Conservation (phyloP, 2,113 vertebrate genomes). For the Chunga burmeisteri region DNA sequence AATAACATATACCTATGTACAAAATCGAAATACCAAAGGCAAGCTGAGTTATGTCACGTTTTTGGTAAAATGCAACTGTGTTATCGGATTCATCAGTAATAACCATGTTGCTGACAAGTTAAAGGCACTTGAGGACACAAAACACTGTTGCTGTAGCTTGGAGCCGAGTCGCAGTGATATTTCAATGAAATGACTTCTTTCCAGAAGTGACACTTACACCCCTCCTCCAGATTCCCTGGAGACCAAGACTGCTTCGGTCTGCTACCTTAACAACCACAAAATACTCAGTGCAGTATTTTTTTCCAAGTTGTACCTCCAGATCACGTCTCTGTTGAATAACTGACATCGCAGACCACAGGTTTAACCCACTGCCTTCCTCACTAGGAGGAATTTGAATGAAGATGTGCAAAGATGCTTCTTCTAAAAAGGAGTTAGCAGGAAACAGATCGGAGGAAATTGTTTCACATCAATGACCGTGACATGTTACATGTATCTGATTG, state of each 20-base stretch:
- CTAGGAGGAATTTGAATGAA: background rate
- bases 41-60: background rate
- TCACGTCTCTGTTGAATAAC: background rate
- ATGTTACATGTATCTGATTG: fast-evolving
- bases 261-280: background rate
- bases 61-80: background rate
- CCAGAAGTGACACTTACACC: slow-evolving; percentile 12
- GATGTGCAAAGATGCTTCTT: background rate
- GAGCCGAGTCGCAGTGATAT: background rate
- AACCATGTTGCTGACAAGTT: background rate
- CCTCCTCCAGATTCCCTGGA: slow-evolving; percentile 1
- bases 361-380: background rate
- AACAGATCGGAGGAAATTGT: background rate
- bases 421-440: background rate
- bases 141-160: background rate
- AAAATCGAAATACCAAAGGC: background rate
- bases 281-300: background rate
- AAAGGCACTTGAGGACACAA: slow-evolving; percentile 23
- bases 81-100: background rate
- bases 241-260: background rate
- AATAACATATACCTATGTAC: background rate
- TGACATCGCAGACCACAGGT: background rate
- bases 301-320: background rate
- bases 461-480: background rate
- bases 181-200: slow-evolving; percentile 19